These are phyloP conservation scores for Ochropacha duplaris DNA, from an alignment of 2,888 invertebrate species.

Conservation along the genomic window DNA sequence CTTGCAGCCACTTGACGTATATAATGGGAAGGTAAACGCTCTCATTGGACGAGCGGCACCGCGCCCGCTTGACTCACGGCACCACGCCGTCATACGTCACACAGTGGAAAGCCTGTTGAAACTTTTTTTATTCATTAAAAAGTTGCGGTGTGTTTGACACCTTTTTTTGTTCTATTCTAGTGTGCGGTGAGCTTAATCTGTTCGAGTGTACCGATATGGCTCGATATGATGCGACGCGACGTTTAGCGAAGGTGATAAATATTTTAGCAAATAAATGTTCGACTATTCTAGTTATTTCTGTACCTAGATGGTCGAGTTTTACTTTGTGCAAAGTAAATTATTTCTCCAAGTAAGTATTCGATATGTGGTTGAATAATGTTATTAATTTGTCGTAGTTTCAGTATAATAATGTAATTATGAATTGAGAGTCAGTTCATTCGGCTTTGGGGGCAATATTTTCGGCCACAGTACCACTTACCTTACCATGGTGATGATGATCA, in stretches of 20 bases:
- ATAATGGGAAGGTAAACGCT: constrained; percentile 51
- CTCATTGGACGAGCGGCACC: constrained; percentile 58
- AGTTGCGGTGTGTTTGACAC: constrained; percentile 4
- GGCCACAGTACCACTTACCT: no score
- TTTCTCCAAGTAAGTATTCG: no score
- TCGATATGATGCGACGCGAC: not conserved
- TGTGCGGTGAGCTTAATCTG: not conserved
- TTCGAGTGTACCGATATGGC: not conserved
- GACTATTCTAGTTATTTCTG: not conserved
- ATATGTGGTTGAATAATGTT: no score
- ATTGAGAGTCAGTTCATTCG: no score
- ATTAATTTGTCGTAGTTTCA: no score
- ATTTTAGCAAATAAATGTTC: not conserved
- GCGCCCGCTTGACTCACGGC: constrained; percentile 56
- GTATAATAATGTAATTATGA: no score
- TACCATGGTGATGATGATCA: no score
- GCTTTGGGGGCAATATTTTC: no score
- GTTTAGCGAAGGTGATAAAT: not conserved
- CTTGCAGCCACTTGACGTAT: constrained; percentile 56
- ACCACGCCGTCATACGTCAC: constrained; percentile 53
- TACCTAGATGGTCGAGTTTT: no score
- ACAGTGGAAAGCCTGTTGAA: constrained; percentile 59
- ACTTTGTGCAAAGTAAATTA: no score
- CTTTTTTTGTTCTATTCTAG: constrained; percentile 2
- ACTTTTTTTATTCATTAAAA: constrained; percentile 35